Evolutionary conservation across 2,113 vertebrate genomes (phyloP), one percentile per base, ranked within the genome.

Genomic region (Vicugna pacos): DNA sequence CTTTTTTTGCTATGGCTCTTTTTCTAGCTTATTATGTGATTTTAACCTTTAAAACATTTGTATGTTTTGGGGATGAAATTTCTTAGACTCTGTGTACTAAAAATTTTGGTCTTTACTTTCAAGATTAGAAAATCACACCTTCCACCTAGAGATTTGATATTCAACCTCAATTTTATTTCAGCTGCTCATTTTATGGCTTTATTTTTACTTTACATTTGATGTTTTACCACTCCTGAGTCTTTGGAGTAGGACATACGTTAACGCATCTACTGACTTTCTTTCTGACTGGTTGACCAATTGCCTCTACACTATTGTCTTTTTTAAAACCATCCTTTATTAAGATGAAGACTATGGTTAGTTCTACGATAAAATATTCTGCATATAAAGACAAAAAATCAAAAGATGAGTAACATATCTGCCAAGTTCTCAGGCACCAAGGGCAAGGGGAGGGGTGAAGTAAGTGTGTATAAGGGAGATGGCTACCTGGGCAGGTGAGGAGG

Each of bases 31-130:
- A 60, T 64, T n/a, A 56, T 56, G 16, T 84, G 26, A 65, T 67
- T 94, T 95, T 73, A 46, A 86, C 50, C 38, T 88, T 96, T 46
- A 69, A 84, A 93, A 89, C 3, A 67, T 58, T 95, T 35, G 5
- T 67, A 30, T 73, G 6, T 24, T 58, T 52, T 42, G 54, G 35
- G 5, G 30, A 67, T 58, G 20, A 48, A 65, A 65, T 73, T 80
- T 88, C 6, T 89, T 64, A 64, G 48, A 80, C 26, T 76, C 42
- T 52, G 11, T 85, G 28, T 24, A 52, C 16, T 32, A 50, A 77
- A 81, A 70, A 48, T 60, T 89, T 85, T 80, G 3, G 85, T 85
- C 16, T 89, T 93, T 42, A 46, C 8, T 35, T 73, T 70, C 35
- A 93, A 73, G 11, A 58, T 87, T 28, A 79, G 19, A 42, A 75